A percentile compares a stretch with the other conserved stretches of the same genome.
Evolutionary conservation across 2,797 vertebrate species (phyloP).

Genomic region (Lithobates sylvaticus): DNA sequence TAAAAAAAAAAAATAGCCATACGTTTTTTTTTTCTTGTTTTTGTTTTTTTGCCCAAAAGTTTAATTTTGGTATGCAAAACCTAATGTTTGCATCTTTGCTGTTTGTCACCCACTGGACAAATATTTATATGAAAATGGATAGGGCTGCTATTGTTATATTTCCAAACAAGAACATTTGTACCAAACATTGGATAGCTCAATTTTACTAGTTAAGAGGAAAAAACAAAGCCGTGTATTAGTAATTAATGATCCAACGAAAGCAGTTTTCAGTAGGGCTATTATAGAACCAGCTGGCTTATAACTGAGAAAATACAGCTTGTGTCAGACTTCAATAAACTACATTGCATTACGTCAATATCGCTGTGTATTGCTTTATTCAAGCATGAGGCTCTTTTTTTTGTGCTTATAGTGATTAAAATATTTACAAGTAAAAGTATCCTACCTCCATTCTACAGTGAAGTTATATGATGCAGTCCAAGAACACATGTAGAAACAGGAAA

Average conservation of each 20-base stretch:
- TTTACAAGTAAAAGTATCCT: constrained; percentile 70
- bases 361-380: background rate
- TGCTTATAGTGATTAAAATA: background rate
- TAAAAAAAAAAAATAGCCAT: too few relatives aligned
- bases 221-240: background rate
- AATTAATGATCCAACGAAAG: background rate
- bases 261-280: background rate
- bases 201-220: background rate
- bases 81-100: background rate
- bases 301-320: background rate
- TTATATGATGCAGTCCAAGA: constrained; percentile 72
- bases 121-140: background rate
- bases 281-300: background rate
- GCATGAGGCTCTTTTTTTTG: background rate
- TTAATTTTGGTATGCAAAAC: too few relatives aligned
- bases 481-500: constrained; percentile 69
- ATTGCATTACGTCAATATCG: background rate
- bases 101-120: background rate
- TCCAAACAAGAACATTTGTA: background rate
- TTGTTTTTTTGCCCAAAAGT: too few relatives aligned
- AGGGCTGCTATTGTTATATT: background rate
- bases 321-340: background rate
- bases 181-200: background rate
- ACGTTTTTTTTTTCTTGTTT: too few relatives aligned
- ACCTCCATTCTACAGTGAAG: constrained; percentile 92